Evolutionary conservation across 2,888 invertebrate species (phyloP).

Genomic region (Eumacrocentrus americanus): DNA sequence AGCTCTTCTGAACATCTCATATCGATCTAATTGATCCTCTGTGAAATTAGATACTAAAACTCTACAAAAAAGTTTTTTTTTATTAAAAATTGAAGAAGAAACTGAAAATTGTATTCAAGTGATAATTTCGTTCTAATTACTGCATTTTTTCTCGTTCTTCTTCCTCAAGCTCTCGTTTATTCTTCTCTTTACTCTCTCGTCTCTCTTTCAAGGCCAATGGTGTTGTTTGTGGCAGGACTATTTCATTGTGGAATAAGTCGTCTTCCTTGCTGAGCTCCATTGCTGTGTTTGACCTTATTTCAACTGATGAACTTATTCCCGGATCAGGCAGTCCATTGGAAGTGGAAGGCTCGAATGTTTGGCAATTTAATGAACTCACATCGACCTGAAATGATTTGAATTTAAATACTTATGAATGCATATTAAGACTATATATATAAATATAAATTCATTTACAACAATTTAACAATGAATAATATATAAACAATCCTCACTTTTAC

Average conservation of each 20-base stretch:
- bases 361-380: background rate
- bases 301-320: background rate
- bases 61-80: conserved; percentile 65
- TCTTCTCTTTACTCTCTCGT: conserved; percentile 72
- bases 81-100: no score
- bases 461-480: no score
- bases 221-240: conserved; percentile 42
- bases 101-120: no score
- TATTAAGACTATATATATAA: no score
- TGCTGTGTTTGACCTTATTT: background rate
- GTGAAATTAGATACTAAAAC: conserved; percentile 98
- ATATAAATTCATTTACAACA: no score
- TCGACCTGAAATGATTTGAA: background rate
- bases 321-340: no score
- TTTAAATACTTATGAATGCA: no score
- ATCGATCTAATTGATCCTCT: conserved; percentile 96
- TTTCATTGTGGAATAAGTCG: conserved; percentile 52
- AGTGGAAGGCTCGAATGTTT: no score
- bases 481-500: conserved; percentile 39
- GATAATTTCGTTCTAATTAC: conserved; percentile 66
- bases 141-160: conserved; percentile 97
- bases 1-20: conserved; percentile 97
- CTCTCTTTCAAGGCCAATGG: conserved; percentile 47
- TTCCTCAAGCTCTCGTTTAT: conserved; percentile 86
- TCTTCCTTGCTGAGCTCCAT: conserved; percentile 35